Conservation (phyloP, 2,797 vertebrate genomes). For the Chiroxiphia lanceolata region DNA sequence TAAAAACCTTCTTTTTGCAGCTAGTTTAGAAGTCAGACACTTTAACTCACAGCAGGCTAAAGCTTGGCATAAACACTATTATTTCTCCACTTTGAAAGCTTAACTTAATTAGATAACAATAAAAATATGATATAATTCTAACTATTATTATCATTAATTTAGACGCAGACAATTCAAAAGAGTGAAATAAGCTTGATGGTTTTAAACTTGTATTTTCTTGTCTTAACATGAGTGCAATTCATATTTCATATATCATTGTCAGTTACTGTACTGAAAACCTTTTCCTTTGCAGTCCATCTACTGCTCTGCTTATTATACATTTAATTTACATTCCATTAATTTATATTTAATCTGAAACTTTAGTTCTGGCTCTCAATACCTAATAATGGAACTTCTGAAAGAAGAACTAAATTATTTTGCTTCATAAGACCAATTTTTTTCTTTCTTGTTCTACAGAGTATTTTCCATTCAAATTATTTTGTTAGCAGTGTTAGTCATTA, state of each 20-base stretch:
- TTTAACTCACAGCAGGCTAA: slow-evolving; percentile 58
- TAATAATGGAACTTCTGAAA: neutral
- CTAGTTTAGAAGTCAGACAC: slow-evolving; percentile 66
- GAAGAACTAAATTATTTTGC: neutral
- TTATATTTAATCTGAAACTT: neutral
- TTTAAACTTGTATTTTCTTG: neutral
- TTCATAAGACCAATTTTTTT: neutral
- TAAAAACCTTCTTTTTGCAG: slow-evolving; percentile 61
- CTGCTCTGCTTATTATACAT: neutral
- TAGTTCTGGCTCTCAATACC: neutral
- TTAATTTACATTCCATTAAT: neutral
- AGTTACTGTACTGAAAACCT: neutral
- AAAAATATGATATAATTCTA: neutral
- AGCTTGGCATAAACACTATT: slow-evolving; percentile 8
- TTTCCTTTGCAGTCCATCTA: neutral
- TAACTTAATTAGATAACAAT: neutral
- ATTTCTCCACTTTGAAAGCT: neutral
- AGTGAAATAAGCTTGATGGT: neutral
- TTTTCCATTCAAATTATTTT: neutral
- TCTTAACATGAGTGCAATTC: neutral
- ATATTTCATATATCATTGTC: neutral
- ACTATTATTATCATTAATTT: neutral
- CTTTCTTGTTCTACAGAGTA: neutral
- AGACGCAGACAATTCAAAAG: neutral
- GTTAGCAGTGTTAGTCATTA: neutral